Percentiles rank a stretch among this genome's conserved stretches.
Evolutionary conservation across 1,140 invertebrate species (phyloP).

Genomic region (Cotesia vestalis): DNA sequence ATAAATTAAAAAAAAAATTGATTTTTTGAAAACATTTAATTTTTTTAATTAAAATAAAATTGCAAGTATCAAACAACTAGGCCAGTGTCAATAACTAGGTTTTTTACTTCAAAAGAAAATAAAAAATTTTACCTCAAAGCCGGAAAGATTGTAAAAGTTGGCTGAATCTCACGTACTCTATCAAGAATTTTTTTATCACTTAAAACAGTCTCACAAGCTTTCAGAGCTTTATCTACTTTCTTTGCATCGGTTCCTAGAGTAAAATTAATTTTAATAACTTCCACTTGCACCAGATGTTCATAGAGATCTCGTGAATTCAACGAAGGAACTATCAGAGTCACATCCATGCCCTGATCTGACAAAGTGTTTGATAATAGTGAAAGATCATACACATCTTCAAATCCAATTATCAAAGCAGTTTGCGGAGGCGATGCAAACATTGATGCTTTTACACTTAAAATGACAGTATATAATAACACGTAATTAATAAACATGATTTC

Average conservation of each 20-base stretch:
- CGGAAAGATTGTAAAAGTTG: conserved; percentile 58
- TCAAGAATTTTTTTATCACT: conserved; percentile 47
- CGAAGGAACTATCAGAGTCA: conserved; percentile 51
- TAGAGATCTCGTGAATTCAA: conserved; percentile 47
- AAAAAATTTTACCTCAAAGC: conserved; percentile 52
- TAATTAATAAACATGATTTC: not conserved
- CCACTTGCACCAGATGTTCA: conserved; percentile 54
- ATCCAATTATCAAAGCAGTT: conserved; percentile 57
- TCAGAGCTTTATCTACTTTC: conserved; percentile 46
- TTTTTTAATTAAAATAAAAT: too few relatives aligned
- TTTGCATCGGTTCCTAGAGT: conserved; percentile 29
- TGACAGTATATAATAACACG: not conserved
- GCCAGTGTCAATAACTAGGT: too few relatives aligned
- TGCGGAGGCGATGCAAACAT: conserved; percentile 50
- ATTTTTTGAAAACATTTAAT: too few relatives aligned
- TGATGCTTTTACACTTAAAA: conserved; percentile 41
- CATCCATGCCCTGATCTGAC: conserved; percentile 56
- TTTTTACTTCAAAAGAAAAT: not conserved
- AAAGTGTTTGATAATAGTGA: conserved; percentile 60
- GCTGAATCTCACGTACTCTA: conserved; percentile 51
- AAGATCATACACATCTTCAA: conserved; percentile 59
- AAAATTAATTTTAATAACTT: conserved; percentile 50
- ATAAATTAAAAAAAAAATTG: too few relatives aligned
- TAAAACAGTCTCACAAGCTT: conserved; percentile 52
- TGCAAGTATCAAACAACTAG: not conserved